Percentiles rank a stretch among this genome's conserved stretches.
Conservation (phyloP, 2,113 vertebrate species). For the Lepidothrix coronata region DNA sequence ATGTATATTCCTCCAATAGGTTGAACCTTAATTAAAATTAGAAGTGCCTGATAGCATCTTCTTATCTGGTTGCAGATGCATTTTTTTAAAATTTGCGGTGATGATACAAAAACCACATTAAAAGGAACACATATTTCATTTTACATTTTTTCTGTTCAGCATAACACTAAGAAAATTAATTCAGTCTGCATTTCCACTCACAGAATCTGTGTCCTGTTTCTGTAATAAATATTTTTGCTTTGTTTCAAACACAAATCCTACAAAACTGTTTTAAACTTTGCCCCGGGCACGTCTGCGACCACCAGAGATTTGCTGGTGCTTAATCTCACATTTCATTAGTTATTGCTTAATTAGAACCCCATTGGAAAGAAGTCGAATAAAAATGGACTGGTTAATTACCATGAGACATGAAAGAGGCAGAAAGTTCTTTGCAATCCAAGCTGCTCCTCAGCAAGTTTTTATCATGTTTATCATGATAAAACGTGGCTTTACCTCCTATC, state of each 20-base stretch:
- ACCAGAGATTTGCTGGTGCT: not conserved
- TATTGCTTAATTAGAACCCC: conserved; percentile 45
- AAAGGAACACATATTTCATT: not conserved
- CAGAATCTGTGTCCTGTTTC: not conserved
- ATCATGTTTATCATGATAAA: not conserved
- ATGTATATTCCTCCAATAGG: conserved; percentile 37
- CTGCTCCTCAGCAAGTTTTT: conserved; percentile 46
- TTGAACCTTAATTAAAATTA: conserved; percentile 60
- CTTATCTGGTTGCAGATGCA: conserved; percentile 23
- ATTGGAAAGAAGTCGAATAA: conserved; percentile 19
- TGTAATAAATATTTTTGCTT: not conserved
- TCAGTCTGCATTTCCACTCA: not conserved
- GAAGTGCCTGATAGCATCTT: conserved; percentile 34
- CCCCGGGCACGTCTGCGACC: not conserved
- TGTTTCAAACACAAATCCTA: not conserved
- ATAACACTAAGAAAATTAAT: not conserved
- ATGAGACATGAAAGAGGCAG: conserved; percentile 11
- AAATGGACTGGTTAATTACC: not conserved
- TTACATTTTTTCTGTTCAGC: not conserved
- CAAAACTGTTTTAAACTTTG: not conserved
- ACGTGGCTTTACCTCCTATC: not conserved
- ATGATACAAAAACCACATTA: conserved; percentile 16
- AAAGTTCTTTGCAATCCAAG: not conserved
- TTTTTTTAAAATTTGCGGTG: not conserved
- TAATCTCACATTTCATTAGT: not conserved